These are phyloP conservation scores for Potamarius usumacintae DNA, from an alignment of 2,113 vertebrate genomes.

Conservation along the genomic window DNA sequence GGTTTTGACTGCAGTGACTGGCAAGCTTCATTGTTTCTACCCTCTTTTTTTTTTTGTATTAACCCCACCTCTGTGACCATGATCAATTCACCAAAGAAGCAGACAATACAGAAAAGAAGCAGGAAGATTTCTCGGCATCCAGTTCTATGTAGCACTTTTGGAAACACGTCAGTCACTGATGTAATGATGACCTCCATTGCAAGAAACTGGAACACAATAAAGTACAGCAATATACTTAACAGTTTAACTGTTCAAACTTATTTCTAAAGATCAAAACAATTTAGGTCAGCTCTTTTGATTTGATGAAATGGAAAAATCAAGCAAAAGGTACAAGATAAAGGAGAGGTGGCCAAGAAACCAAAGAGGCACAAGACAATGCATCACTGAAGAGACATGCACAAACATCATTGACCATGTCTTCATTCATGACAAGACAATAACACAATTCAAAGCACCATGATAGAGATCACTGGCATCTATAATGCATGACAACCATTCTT, in stretches of 20 bases:
- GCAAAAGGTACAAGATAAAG: not conserved
- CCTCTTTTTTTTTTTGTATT: not conserved
- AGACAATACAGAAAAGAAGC: slow-evolving; percentile 67
- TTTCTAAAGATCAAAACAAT: not conserved
- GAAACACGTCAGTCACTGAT: slow-evolving; percentile 68
- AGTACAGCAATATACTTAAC: not conserved
- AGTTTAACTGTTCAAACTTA: not conserved
- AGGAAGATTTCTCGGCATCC: slow-evolving; percentile 66
- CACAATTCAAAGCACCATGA: not conserved
- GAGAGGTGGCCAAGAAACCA: not conserved
- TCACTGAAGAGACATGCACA: not conserved
- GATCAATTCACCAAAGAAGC: slow-evolving; percentile 67
- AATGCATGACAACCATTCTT: not conserved
- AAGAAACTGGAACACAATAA: slow-evolving; percentile 61
- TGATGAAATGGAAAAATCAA: not conserved
- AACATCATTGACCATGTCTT: not conserved
- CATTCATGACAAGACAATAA: not conserved
- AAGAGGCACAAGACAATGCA: not conserved
- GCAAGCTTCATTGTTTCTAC: not conserved
- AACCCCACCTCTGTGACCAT: slow-evolving; percentile 71
- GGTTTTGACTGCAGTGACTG: not conserved
- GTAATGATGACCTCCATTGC: slow-evolving; percentile 71
- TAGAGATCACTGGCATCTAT: not conserved
- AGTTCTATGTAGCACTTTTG: slow-evolving; percentile 60
- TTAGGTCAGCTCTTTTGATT: not conserved